Base-by-base conservation (phyloP, 2,888 invertebrate genomes). In the Byasa hedistus region DNA sequence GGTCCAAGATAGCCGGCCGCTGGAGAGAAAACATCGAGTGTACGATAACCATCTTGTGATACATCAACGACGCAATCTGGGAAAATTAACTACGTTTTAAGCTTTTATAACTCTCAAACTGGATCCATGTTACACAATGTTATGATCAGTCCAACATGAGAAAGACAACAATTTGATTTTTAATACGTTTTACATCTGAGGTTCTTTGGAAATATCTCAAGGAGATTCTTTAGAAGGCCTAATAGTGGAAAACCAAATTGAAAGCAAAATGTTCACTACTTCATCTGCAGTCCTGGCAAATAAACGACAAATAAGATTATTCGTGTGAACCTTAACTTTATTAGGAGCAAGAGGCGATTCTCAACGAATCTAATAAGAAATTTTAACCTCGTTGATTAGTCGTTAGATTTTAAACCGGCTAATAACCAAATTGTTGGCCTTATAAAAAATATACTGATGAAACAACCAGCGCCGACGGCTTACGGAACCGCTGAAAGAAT, bases 1-100 rank as follows among this genome's bases (percentile, higher is more conserved):
- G 72, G 59, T 64, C 57, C 60, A 68, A 73, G 74, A 75, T 75
- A 70, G 61, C 69, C 71, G 72, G 66, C 68, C 70, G 59, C 67
- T 66, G 68, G 63, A 59, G 69, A 72, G 68, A 65, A 52, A 22
- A 68, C 68, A 56, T 57, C 52, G 24, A 61, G 52, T 57, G 39
- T 44, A 61, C 2, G 66, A 66, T 66, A 55, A 62, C 17, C 21
- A 64, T 64, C 58, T 39, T 58, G 21, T n/a, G 4, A 15, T 24
- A 32, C 57, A 66, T 60, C 17, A 48, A n/a, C 12, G 22, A 54
- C 21, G 21, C 22, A 19, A 58, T 22, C 32, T 15, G 52, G 52
- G 36, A 55, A n/a, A 55, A 51, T 57, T 63, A 32, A 48, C 57
- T 8, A 51, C n/a, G 27, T 36, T 36, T 36, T 10, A 7, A 54